Conservation (phyloP, 1,140 invertebrate genomes). For the Oedothorax gibbosus region DNA sequence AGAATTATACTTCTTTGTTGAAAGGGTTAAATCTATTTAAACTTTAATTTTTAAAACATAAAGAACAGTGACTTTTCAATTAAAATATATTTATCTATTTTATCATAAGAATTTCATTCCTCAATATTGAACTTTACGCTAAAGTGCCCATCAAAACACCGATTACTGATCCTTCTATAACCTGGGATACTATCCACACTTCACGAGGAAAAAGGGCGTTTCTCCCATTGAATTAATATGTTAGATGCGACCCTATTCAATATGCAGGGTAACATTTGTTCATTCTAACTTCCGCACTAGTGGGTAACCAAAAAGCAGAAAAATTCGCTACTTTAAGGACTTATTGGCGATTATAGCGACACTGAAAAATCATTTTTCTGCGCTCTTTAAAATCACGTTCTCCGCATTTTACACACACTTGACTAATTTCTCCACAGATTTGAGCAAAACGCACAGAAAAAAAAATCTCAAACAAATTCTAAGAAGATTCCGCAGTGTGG, state of each 20-base stretch:
- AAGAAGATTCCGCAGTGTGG: constrained; percentile 3
- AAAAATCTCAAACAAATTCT: not conserved
- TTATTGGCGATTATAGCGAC: constrained; percentile 35
- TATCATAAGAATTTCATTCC: no score
- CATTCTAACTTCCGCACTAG: constrained; percentile 1
- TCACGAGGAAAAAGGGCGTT: no score
- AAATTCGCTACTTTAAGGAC: constrained; percentile 37
- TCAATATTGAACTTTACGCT: no score
- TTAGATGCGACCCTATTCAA: no score
- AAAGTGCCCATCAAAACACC: no score
- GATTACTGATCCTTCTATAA: constrained; percentile 8
- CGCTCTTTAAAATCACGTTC: constrained; percentile 23
- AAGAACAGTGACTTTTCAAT: no score
- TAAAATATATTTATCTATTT: no score
- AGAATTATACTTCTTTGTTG: no score
- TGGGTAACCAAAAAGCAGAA: constrained; percentile 27
- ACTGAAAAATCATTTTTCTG: constrained; percentile 17
- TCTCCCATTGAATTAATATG: no score
- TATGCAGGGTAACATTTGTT: no score
- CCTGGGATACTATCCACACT: constrained; percentile 8
- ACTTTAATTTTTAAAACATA: no score
- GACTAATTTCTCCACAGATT: constrained; percentile 48
- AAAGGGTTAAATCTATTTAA: no score
- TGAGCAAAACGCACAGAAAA: constrained; percentile 2
- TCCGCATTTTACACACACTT: constrained; percentile 39